Base-by-base conservation (phyloP, 2,888 invertebrate species). In the Meiosimyza decipiens region DNA sequence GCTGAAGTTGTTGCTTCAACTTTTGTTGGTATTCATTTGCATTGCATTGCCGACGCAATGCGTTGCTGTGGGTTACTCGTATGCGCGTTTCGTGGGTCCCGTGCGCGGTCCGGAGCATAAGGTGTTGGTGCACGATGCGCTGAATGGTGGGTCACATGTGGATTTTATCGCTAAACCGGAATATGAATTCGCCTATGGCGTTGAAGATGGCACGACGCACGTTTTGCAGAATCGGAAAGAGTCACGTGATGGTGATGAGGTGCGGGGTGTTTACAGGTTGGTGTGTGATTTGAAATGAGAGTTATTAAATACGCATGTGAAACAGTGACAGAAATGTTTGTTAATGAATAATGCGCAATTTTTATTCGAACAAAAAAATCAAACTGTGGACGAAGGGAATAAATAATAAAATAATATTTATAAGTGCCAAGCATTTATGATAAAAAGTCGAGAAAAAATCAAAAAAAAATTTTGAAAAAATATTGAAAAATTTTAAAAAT, bases 91-190 rank as follows among this genome's bases (percentile, higher is more conserved):
- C 85, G 90, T 90, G 82, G 93, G 93, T 11, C 94, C 94, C 22
- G 93, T 93, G 40, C 92, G 91, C 80, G 93, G 93, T 71, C 87
- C 87, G n/a, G 87, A 86, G 81, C 83, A 81, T 67, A 81, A 85
- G 80, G 81, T 87, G 64, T 76, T 80, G 66, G 82, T 85, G 74
- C 79, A 82, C 70, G 83, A 84, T 76, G 80, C 78, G 54, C 76
- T 80, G 71, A 78, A 79, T 70, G 80, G 89, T 72, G 88, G 88
- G 12, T 89, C 89, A 76, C 72, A 60, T 54, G 89, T 92, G 64
- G 93, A 93, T 84, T 93, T 91, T 84, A 89, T 92, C 84, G 93
- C 92, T 2, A 91, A 91, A 82, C 93, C 94, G 16, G 92, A 93
- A 84, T 94, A 94, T 82, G 89, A 90, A 55, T 94, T 92, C 85